Evolutionary conservation across 1,140 invertebrate genomes (phyloP).

Genomic region (Lineus longissimus): DNA sequence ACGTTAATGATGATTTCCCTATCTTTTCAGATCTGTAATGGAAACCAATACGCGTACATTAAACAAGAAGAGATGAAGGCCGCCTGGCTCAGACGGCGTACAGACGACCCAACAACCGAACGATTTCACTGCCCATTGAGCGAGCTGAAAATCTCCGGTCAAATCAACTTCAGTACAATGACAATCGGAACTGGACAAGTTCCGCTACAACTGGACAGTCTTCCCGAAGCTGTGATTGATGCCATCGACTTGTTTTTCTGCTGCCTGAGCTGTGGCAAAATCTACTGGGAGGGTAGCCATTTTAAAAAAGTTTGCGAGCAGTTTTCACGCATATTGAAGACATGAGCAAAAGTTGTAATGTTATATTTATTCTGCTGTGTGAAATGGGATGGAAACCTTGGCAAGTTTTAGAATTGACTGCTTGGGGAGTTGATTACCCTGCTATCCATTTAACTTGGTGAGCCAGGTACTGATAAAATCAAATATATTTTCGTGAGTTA

Average conservation of each 20-base stretch:
- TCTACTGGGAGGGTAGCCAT: conserved; percentile 65
- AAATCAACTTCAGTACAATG: conserved; percentile 28
- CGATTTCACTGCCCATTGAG: background rate
- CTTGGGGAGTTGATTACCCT: too few species aligned
- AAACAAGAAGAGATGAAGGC: conserved; percentile 53
- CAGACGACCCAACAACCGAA: background rate
- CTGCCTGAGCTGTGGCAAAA: conserved; percentile 64
- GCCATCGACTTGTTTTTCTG: conserved; percentile 60
- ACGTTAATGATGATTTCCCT: too few species aligned
- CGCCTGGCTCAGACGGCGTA: conserved; percentile 25
- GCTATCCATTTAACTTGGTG: too few species aligned
- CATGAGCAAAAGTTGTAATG: too few species aligned
- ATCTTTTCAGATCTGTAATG: conserved; percentile 58
- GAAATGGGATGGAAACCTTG: too few species aligned
- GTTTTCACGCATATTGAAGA: conserved; percentile 36
- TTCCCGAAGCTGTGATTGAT: conserved; percentile 55
- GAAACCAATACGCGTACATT: conserved; percentile 58
- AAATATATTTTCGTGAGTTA: too few species aligned
- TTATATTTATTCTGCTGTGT: too few species aligned
- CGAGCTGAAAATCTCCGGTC: background rate
- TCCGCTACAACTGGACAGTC: conserved; percentile 56
- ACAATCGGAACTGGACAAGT: conserved; percentile 21
- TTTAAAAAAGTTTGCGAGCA: conserved; percentile 53
- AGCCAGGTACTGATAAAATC: too few species aligned
- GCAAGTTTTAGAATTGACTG: too few species aligned